Base-by-base conservation (phyloP, 1,140 invertebrate species). In the Cryptotermes secundus region DNA sequence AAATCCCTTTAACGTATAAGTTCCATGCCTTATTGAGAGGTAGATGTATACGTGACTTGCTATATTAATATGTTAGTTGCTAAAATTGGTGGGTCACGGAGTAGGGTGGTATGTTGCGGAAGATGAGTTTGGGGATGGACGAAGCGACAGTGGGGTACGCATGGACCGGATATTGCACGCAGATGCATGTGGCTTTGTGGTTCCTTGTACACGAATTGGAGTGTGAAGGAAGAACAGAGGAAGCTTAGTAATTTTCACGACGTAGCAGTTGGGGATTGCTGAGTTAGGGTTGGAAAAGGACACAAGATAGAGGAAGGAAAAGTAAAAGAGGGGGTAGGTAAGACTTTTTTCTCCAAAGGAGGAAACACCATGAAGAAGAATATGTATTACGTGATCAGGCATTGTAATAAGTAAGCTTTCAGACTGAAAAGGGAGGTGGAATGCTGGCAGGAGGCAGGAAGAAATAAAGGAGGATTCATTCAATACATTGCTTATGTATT, bases 151-250 rank as follows among this genome's bases (percentile, higher is more conserved):
- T 72, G 59, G 59, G 59, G 59, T 72, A 72, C 59, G 31, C 59
- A 72, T 72, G 59, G 59, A n/a, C 59, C 59, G 59, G 59, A 72
- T 72, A 72, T 72, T 72, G 59, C 59, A 72, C 59, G 59, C 31
- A 72, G 59, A 72, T 31, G 59, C 59, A 3, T 72, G 59, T 72
- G 59, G 59, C 59, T 72, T 72, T 72, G 59, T 72, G 59, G 59
- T n/a, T 72, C 59, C 59, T n/a, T 72, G 59, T 72, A 72, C 19
- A n/a, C 59, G 59, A 72, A n/a, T 26, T n/a, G 31, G 26, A 72
- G 59, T 72, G 59, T 3, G 59, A 72, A 72, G 26, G n/a, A 72
- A n/a, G 59, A 31, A 72, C 26, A 72, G 59, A 72, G 10, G 31
- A 31, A 3, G 9, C n/a, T 31, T n/a, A 12, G 26, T n/a, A 72